Evolutionary conservation across 2,888 invertebrate genomes (phyloP), one percentile per base, ranked within the genome.

Genomic region (Eupelmus urozonus): DNA sequence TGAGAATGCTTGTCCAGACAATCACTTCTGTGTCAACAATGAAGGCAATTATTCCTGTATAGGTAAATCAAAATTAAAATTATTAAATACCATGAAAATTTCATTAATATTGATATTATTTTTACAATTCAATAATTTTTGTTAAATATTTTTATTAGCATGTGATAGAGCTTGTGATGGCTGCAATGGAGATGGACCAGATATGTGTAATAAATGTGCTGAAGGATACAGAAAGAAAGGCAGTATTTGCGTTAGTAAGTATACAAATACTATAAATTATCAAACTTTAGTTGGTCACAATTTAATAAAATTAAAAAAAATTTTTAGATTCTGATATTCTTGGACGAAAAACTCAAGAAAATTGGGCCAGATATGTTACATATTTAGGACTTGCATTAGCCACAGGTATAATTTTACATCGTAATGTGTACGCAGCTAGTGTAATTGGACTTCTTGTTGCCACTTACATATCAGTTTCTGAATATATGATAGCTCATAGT

Each of bases 111-210:
- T n/a, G n/a, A n/a, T n/a, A 13, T 29, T 70, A 63, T 49, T 66
- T 66, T 20, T 34, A 34, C 9, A 5, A 34, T 34, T 34, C 34
- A 63, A 40, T 27, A 45, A 63, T 63, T 20, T 53, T 40, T 40
- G 11, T 27, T 27, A 66, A 62, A 27, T 20, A 34, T 42, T 49
- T 51, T 49, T 1, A n/a, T 51, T 65, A 91, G 93, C 92, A 67
- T 98, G 98, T 90, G 97, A 98, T 90, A 93, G 92, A 84, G 93
- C 97, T 0, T 98, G 98, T 87, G 90, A 92, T 62, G 94, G 95
- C 0, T 98, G 98, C 87, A 92, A 93, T 70, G 97, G 97, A 0
- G 96, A 96, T 89, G 98, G 98, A 0, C 96, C 97, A 0, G 97
- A 98, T 88, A 95, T 96, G 94, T 98, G 98, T 90, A 91, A 92